Conservation (phyloP, 2,888 invertebrate genomes). For the Pediacus dermestoides region DNA sequence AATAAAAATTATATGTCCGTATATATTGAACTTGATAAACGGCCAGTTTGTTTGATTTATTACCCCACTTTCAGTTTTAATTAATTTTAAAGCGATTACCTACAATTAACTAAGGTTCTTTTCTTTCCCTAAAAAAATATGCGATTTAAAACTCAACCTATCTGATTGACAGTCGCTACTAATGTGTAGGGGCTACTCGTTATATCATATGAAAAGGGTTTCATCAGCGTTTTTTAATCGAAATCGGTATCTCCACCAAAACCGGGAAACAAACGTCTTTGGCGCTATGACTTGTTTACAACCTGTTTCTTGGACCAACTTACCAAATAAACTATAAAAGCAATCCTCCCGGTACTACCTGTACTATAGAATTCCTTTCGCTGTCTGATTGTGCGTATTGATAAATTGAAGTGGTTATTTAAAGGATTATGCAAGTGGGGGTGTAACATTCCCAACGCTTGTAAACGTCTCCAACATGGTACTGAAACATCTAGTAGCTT, state of each 20-base stretch:
- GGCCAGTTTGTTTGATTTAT: no score
- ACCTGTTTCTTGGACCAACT: slow-evolving; percentile 11
- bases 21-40: no score
- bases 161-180: no score
- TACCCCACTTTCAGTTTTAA: no score
- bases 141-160: no score
- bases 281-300: slow-evolving; percentile 12
- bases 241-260: slow-evolving; percentile 6
- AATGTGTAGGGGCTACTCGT: no score
- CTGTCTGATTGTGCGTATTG: slow-evolving; percentile 12
- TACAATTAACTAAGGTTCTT: no score
- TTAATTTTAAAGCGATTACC: no score
- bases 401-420: slow-evolving; percentile 14
- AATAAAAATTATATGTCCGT: no score
- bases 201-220: no score
- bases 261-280: slow-evolving; percentile 12
- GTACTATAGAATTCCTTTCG: not conserved
- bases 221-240: no score
- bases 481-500: slow-evolving; percentile 7
- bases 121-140: no score
- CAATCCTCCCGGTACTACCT: not conserved
- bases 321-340: slow-evolving; percentile 2
- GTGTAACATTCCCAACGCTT: slow-evolving; percentile 13
- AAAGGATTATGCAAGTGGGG: slow-evolving; percentile 14
- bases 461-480: slow-evolving; percentile 9